Conservation (phyloP, 2,888 invertebrate species). For the Abscondita cerata region DNA sequence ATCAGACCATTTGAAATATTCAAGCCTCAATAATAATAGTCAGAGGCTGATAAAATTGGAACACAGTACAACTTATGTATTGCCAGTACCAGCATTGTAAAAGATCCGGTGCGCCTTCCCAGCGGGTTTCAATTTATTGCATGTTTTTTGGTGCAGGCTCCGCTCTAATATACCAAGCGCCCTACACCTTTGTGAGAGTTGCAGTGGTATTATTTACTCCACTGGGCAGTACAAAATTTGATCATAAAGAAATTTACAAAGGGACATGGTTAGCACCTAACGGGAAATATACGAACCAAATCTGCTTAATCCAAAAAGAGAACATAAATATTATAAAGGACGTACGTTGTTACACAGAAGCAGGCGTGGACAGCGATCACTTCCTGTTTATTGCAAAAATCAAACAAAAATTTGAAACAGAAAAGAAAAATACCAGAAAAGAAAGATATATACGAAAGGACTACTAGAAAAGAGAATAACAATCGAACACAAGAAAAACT, state of each 20-base stretch:
- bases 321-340: not conserved
- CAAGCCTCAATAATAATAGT: not conserved
- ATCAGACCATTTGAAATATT: too few relatives aligned
- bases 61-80: not conserved
- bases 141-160: too few relatives aligned
- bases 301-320: constrained; percentile 23
- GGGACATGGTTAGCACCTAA: constrained; percentile 21
- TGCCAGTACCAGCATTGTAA: too few relatives aligned
- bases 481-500: not conserved
- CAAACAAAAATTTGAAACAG: not conserved
- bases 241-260: constrained; percentile 9
- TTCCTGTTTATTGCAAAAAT: too few relatives aligned
- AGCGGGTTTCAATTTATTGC: too few relatives aligned
- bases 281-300: constrained; percentile 24
- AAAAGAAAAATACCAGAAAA: not conserved
- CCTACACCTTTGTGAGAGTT: too few relatives aligned
- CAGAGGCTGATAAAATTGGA: not conserved
- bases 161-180: too few relatives aligned
- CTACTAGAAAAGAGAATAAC: not conserved
- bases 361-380: not conserved
- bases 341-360: constrained; percentile 1
- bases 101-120: too few relatives aligned
- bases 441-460: not conserved
- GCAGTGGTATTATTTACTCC: too few relatives aligned
- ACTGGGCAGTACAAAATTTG: too few relatives aligned